These are phyloP conservation scores for Anas flavirostris DNA, from an alignment of 2,797 vertebrate species.

Conservation along the genomic window DNA sequence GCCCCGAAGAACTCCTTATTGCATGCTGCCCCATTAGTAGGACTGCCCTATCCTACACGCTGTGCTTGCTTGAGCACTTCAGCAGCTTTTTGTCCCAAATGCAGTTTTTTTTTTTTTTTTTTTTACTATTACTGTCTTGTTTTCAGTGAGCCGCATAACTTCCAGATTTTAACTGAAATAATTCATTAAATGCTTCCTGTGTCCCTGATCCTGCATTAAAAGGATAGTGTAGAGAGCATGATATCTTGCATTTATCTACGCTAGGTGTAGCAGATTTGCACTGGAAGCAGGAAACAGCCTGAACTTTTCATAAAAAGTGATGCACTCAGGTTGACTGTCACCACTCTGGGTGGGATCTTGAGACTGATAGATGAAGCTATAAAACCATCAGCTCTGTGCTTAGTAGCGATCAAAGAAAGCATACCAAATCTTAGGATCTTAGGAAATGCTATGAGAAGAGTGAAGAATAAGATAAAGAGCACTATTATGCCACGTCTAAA, in stretches of 20 bases:
- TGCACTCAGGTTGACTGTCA: not conserved
- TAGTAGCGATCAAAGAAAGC: not conserved
- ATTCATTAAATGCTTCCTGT: not conserved
- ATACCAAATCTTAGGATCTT: not conserved
- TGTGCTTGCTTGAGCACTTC: not conserved
- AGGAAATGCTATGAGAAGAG: not conserved
- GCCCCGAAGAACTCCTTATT: slow-evolving; percentile 31
- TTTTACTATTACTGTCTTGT: not conserved
- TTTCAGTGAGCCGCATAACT: slow-evolving; percentile 1
- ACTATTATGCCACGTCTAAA: not conserved
- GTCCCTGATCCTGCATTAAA: not conserved
- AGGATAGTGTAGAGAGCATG: not conserved
- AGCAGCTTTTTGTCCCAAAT: slow-evolving; percentile 10
- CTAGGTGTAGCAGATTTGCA: not conserved
- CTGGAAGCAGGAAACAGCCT: not conserved
- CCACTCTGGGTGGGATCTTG: fast-evolving
- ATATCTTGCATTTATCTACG: not conserved
- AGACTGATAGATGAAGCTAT: not conserved
- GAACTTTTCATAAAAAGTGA: not conserved
- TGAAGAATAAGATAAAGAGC: not conserved
- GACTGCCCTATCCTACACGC: not conserved
- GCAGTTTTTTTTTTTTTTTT: not conserved
- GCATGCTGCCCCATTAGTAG: not conserved
- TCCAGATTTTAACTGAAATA: slow-evolving; percentile 28
- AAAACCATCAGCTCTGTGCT: not conserved